phyloP scores from a whole-genome alignment of 2,888 invertebrate genomes.

The Tetropium fuscum region DNA sequence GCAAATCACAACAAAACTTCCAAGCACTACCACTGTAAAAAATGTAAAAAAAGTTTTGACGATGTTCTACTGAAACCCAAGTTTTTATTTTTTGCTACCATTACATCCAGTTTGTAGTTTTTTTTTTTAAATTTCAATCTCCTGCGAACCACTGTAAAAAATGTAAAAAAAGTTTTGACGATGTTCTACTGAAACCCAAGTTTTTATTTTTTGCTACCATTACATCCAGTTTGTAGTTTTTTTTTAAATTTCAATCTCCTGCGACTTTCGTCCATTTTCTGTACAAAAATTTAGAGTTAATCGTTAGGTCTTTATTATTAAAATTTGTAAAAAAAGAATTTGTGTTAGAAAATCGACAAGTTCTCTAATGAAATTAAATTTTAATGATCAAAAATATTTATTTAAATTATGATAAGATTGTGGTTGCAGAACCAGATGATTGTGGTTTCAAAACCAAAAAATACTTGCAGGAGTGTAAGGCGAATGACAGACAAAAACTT shows the following conservation, averaged over 20 bases:
- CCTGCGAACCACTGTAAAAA: no score
- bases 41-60: background rate
- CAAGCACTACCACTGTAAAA: constrained; percentile 3
- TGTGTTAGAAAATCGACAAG: background rate
- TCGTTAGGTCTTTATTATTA: background rate
- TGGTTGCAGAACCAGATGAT: background rate
- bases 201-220: background rate
- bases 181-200: background rate
- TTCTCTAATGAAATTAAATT: background rate
- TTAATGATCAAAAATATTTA: background rate
- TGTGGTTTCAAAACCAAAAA: background rate
- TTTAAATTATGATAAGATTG: background rate
- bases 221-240: background rate
- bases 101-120: background rate
- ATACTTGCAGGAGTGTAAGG: background rate
- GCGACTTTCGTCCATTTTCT: background rate
- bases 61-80: background rate
- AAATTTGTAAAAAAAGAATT: background rate
- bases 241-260: background rate
- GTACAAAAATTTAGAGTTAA: background rate
- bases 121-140: no score
- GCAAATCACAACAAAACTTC: constrained; percentile 6
- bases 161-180: background rate
- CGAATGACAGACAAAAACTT: background rate
- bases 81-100: background rate